phyloP scores from a whole-genome alignment of 2,888 invertebrate species.

The Drosophila borealis region DNA sequence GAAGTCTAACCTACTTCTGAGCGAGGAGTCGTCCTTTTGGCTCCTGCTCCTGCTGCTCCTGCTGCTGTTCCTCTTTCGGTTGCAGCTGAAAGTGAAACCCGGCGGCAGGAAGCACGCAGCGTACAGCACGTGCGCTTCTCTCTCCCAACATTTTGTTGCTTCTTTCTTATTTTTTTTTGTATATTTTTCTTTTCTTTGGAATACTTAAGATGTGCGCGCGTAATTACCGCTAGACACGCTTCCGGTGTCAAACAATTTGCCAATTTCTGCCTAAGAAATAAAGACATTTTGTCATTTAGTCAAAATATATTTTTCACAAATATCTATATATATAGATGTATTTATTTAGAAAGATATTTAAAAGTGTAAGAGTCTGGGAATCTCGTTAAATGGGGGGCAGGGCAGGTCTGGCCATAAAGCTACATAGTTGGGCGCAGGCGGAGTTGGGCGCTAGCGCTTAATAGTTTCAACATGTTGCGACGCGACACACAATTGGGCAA shows the following conservation, averaged over 20 bases:
- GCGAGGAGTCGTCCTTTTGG: conserved; percentile 16
- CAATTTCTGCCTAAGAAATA: conserved; percentile 73
- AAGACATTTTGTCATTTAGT: conserved; percentile 63
- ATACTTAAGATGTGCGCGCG: conserved; percentile 10
- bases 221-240: conserved; percentile 42
- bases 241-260: conserved; percentile 54
- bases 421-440: conserved; percentile 61
- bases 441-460: conserved; percentile 68
- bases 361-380: conserved; percentile 9
- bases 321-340: not conserved
- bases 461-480: conserved; percentile 84
- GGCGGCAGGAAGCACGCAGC: conserved; percentile 63
- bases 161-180: not conserved
- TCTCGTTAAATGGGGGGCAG: conserved; percentile 24
- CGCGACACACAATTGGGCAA: conserved; percentile 76
- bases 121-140: conserved; percentile 29
- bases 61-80: not conserved
- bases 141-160: too few species aligned
- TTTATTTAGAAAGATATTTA: conserved; percentile 1
- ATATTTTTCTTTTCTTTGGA: conserved; percentile 24
- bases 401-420: conserved; percentile 55
- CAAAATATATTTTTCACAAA: conserved; percentile 36
- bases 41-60: conserved; percentile 9
- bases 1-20: conserved; percentile 58
- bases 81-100: conserved; percentile 75